These are phyloP conservation scores for Hypotaenidia philippensis DNA, from an alignment of 2,797 vertebrate species.

Conservation along the genomic window DNA sequence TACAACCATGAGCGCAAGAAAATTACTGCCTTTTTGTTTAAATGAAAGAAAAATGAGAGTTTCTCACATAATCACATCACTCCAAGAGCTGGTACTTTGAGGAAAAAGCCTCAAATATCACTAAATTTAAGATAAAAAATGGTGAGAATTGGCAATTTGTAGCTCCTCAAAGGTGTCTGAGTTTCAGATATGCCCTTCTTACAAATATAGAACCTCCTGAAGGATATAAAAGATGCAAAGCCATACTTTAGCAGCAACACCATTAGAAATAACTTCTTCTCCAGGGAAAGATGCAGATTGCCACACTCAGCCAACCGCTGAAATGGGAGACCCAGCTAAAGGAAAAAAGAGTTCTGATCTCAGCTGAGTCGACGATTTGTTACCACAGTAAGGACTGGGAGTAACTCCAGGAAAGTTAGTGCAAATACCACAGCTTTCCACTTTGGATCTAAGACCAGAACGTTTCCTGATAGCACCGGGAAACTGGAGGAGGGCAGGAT, in stretches of 20 bases:
- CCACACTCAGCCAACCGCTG: neutral
- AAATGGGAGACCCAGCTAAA: neutral
- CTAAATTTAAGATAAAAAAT: neutral
- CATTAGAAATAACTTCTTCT: neutral
- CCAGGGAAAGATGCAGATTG: neutral
- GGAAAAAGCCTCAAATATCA: conserved; percentile 31
- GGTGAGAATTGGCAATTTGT: conserved; percentile 1
- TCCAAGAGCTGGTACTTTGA: neutral
- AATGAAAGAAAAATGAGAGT: conserved; percentile 1
- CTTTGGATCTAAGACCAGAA: neutral
- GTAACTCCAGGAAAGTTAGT: neutral
- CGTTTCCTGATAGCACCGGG: neutral
- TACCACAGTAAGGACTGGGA: neutral
- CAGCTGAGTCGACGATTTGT: neutral
- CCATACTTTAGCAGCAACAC: neutral
- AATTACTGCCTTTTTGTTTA: conserved; percentile 34
- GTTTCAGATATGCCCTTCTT: neutral
- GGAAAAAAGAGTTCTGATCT: neutral
- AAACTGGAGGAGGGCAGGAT: neutral
- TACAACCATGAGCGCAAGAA: neutral
- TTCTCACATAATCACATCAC: neutral
- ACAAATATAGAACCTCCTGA: neutral
- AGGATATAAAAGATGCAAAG: neutral
- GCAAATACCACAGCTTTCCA: conserved; percentile 17
- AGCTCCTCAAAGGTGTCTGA: neutral